Conservation (phyloP, 2,113 vertebrate species). For the Panthera tigris region DNA sequence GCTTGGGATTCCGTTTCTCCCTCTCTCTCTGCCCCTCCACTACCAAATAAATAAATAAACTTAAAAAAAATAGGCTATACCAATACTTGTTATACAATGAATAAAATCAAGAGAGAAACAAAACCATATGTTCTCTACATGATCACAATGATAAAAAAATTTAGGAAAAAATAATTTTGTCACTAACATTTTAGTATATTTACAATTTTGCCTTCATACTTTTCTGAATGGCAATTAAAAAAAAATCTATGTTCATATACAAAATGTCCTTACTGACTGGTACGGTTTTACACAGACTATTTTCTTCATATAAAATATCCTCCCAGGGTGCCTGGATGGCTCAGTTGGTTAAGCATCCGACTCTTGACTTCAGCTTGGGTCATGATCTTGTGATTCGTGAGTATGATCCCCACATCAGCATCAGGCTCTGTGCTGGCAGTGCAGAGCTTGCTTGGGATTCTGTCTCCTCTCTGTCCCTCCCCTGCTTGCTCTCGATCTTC, state of each 20-base stretch:
- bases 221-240: background rate
- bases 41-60: too few species aligned
- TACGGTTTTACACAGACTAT: background rate
- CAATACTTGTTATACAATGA: background rate
- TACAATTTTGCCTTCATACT: background rate
- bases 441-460: too few species aligned
- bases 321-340: too few species aligned
- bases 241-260: background rate
- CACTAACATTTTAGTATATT: background rate
- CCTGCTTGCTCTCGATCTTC: too few species aligned
- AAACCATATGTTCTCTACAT: background rate
- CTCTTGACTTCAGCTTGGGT: too few species aligned
- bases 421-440: too few species aligned
- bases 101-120: background rate
- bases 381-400: too few species aligned
- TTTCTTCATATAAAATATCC: background rate
- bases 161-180: background rate
- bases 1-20: too few species aligned
- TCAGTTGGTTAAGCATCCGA: too few species aligned
- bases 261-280: background rate
- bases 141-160: background rate
- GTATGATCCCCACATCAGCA: too few species aligned
- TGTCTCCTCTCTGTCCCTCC: too few species aligned
- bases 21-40: too few species aligned
- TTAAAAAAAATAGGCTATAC: background rate